Conservation (phyloP, 1,140 invertebrate species). For the Magallana ariakensis region DNA sequence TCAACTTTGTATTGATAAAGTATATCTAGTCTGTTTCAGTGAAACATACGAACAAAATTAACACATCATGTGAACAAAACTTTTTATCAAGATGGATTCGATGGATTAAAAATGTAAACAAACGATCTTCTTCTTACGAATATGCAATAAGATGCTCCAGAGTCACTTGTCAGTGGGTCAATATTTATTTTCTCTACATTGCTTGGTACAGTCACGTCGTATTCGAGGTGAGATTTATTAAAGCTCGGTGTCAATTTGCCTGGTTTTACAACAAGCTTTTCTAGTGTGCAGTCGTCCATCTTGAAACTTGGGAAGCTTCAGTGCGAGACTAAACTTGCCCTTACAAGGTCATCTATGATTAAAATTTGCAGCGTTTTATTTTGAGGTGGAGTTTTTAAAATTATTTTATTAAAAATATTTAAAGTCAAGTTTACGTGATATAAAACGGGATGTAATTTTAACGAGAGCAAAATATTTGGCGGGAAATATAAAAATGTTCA, state of each 20-base stretch:
- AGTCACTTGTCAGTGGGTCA: slow-evolving; percentile 75
- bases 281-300: slow-evolving; percentile 79
- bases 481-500: too few relatives aligned
- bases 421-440: too few relatives aligned
- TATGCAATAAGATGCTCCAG: slow-evolving; percentile 76
- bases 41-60: neutral
- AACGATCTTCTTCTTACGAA: slow-evolving; percentile 62
- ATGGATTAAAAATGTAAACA: too few relatives aligned
- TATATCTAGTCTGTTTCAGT: neutral
- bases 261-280: slow-evolving; percentile 77
- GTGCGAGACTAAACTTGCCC: slow-evolving; percentile 47
- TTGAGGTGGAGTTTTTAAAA: too few relatives aligned
- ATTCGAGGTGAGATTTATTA: slow-evolving; percentile 72
- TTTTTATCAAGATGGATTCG: too few relatives aligned
- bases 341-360: too few relatives aligned
- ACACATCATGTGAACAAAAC: too few relatives aligned
- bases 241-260: slow-evolving; percentile 75
- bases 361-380: too few relatives aligned
- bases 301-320: slow-evolving; percentile 81
- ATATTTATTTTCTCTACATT: slow-evolving; percentile 73
- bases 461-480: too few relatives aligned
- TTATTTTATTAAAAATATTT: too few relatives aligned
- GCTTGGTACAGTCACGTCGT: slow-evolving; percentile 73
- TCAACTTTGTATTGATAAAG: neutral
- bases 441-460: too few relatives aligned